A percentile compares a stretch with the other conserved stretches of the same genome.
These are phyloP conservation scores for Aurelia sp. DNA, from an alignment of 30 jellyfish, hydroid and myxozoan species.

Conservation along the genomic window DNA sequence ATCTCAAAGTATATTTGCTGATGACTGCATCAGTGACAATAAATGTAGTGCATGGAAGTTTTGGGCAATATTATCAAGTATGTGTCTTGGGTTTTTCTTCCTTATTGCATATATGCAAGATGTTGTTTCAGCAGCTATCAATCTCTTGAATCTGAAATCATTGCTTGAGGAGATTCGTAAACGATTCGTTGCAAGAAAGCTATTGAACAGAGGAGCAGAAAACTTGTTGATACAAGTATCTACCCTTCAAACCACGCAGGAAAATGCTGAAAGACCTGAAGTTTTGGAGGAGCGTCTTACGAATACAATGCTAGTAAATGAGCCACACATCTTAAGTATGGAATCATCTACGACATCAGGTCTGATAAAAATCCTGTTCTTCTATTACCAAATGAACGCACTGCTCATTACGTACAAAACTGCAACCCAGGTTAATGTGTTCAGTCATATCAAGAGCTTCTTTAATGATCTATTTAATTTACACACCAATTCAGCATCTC, in stretches of 20 bases:
- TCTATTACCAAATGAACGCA: not conserved
- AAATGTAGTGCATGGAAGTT: not conserved
- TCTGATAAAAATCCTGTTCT: conserved; percentile 11
- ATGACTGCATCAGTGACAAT: not conserved
- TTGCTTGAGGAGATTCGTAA: too few species aligned
- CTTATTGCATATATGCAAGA: not conserved
- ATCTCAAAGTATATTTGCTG: conserved; percentile 4
- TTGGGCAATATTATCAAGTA: not conserved
- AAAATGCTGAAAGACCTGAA: not conserved
- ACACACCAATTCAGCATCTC: not conserved
- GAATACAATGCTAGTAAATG: not conserved
- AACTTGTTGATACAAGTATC: too few species aligned
- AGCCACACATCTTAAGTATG: not conserved
- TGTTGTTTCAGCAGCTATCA: not conserved
- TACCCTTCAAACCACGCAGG: not conserved
- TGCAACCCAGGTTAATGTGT: not conserved
- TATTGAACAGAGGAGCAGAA: too few species aligned
- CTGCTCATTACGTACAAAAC: conserved; percentile 6
- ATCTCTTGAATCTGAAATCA: not conserved
- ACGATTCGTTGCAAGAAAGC: too few species aligned
- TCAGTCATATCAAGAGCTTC: not conserved
- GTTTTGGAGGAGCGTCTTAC: not conserved
- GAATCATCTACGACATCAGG: conserved; percentile 1
- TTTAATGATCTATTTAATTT: not conserved
- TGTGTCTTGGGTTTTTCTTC: not conserved